A percentile compares a stretch with the other conserved stretches of the same genome.
Evolutionary conservation across 1,140 invertebrate species (phyloP).

Genomic region (Stenopsyche tienmushanensis): DNA sequence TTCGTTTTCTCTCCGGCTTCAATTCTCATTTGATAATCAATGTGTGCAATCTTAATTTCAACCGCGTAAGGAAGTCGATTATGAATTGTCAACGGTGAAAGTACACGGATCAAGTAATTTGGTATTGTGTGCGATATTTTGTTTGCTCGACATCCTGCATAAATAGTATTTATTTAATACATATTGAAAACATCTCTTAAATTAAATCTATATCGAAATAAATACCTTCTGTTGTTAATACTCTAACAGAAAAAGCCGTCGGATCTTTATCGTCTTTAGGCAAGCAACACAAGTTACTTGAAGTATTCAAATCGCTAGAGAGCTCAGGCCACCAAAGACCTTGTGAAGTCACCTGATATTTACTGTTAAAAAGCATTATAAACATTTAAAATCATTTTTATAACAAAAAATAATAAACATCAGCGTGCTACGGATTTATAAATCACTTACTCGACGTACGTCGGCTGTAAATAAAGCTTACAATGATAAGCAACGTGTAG

Average conservation of each 20-base stretch:
- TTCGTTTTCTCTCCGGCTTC: conserved; percentile 72
- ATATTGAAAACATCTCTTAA: neutral
- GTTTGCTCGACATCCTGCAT: conserved; percentile 44
- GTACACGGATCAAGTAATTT: conserved; percentile 70
- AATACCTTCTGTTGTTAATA: conserved; percentile 53
- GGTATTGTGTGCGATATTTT: conserved; percentile 61
- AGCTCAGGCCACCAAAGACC: conserved; percentile 83
- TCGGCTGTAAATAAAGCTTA: conserved; percentile 72
- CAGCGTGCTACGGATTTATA: neutral
- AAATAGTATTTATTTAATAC: neutral
- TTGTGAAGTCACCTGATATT: conserved; percentile 67
- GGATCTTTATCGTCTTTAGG: conserved; percentile 58
- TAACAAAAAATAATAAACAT: neutral
- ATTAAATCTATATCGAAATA: neutral
- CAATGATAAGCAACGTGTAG: conserved; percentile 80
- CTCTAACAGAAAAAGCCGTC: conserved; percentile 65
- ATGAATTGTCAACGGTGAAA: conserved; percentile 73
- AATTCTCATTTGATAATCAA: conserved; percentile 60
- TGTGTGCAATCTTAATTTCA: conserved; percentile 57
- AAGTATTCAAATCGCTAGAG: conserved; percentile 60
- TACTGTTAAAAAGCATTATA: conserved; percentile 46
- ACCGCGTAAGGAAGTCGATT: conserved; percentile 75
- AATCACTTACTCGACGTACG: conserved; percentile 66
- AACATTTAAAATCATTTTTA: conserved; percentile 22
- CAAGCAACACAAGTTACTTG: conserved; percentile 64